A percentile compares a stretch with the other conserved stretches of the same genome.
Evolutionary conservation across 2,888 invertebrate species (phyloP).

Genomic region (Brachyptera risi): DNA sequence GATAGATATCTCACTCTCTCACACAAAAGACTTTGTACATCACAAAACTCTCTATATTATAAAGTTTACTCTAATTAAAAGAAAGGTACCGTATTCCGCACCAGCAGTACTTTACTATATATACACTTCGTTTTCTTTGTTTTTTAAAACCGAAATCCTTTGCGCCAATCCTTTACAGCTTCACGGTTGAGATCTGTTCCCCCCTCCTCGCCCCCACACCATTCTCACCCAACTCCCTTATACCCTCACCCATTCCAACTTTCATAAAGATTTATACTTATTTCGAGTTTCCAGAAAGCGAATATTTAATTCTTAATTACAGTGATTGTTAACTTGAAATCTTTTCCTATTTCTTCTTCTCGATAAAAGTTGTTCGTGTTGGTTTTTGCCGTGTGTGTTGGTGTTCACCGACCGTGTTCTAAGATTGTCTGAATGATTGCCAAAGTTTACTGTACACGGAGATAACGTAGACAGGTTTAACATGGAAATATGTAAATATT

Average conservation of each 20-base stretch:
- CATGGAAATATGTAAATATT: too few relatives aligned
- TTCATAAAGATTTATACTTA: constrained; percentile 10
- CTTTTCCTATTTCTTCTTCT: background rate
- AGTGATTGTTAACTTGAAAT: constrained; percentile 18
- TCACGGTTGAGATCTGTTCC: background rate
- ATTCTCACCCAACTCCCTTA: constrained; percentile 10
- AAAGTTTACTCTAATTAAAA: constrained; percentile 32
- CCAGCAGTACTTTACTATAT: constrained; percentile 10
- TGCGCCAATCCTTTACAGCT: constrained; percentile 29
- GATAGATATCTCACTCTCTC: constrained; percentile 16
- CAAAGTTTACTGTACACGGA: too few relatives aligned
- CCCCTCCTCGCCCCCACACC: constrained; percentile 15
- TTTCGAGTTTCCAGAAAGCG: constrained; percentile 11
- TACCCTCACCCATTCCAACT: constrained; percentile 9
- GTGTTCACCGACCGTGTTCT: too few relatives aligned
- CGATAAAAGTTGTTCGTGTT: too few relatives aligned
- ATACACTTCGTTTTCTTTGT: constrained; percentile 30
- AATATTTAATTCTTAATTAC: constrained; percentile 20
- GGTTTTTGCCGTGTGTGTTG: too few relatives aligned
- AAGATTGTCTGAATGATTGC: too few relatives aligned
- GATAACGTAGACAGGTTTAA: too few relatives aligned
- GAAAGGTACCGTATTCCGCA: constrained; percentile 30
- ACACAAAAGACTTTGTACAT: constrained; percentile 19
- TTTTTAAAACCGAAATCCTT: constrained; percentile 32
- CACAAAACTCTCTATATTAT: constrained; percentile 19